Conservation (phyloP, 2,888 invertebrate genomes). For the Tethea ocularis region DNA sequence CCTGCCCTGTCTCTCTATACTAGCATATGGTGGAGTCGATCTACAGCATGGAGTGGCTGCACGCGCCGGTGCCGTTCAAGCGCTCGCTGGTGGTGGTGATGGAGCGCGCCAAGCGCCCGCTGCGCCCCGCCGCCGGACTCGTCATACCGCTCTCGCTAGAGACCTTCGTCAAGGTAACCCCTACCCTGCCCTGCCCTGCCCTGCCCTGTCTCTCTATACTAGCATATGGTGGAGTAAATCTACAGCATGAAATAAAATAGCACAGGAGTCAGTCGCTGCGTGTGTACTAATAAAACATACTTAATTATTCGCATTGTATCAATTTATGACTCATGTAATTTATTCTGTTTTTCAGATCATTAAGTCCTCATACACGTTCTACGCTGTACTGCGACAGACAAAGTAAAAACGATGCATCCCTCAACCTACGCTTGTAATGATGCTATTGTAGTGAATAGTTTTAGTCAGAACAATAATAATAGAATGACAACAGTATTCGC, state of each 20-base stretch:
- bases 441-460: neutral
- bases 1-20: too few species aligned
- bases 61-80: conserved; percentile 40
- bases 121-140: conserved; percentile 74
- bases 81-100: conserved; percentile 70
- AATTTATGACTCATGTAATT: neutral
- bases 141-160: conserved; percentile 78
- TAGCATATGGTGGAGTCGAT: conserved; percentile 64
- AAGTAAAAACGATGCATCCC: conserved; percentile 39
- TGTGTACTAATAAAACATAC: neutral
- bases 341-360: conserved; percentile 58
- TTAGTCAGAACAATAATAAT: too few species aligned
- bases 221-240: too few species aligned
- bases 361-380: conserved; percentile 74
- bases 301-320: neutral
- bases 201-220: too few species aligned
- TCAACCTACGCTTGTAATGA: neutral
- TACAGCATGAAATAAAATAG: too few species aligned
- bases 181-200: too few species aligned
- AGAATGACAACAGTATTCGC: too few species aligned
- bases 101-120: conserved; percentile 71
- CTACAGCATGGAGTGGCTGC: conserved; percentile 66
- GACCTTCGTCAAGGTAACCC: conserved; percentile 72
- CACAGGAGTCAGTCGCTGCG: too few species aligned
- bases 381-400: conserved; percentile 71